Evolutionary conservation across 2,888 invertebrate species (phyloP).

Genomic region (Cremastinae sp.): DNA sequence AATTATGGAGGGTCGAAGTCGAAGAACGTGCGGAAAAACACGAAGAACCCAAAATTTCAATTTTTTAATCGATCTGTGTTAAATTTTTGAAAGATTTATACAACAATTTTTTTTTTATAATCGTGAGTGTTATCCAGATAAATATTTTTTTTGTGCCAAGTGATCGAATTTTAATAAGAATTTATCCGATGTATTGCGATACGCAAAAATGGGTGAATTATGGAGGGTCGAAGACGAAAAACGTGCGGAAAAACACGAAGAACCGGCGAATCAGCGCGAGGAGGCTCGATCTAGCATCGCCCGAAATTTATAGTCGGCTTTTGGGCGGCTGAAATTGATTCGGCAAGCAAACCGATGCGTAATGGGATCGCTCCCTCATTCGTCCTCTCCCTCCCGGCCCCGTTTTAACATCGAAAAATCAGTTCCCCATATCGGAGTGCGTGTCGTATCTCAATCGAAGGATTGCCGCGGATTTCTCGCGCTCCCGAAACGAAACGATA

Average conservation of each 20-base stretch:
- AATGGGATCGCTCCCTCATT: conserved; percentile 67
- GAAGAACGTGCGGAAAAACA: too few relatives aligned
- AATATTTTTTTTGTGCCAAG: too few relatives aligned
- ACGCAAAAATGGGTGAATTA: not conserved
- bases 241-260: conserved; percentile 65
- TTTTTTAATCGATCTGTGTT: too few relatives aligned
- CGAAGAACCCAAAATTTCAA: too few relatives aligned
- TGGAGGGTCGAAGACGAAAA: conserved; percentile 10
- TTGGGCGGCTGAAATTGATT: conserved; percentile 74
- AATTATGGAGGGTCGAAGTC: too few relatives aligned
- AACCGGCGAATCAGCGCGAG: conserved; percentile 70
- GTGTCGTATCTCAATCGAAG: conserved; percentile 61
- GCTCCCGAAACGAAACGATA: conserved; percentile 5
- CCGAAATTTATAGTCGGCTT: conserved; percentile 73
- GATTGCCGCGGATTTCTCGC: conserved; percentile 59
- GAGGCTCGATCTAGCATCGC: conserved; percentile 65
- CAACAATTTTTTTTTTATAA: too few relatives aligned
- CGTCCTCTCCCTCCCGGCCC: conserved; percentile 41
- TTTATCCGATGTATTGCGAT: too few relatives aligned
- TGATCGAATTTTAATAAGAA: not conserved
- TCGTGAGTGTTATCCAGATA: too few relatives aligned
- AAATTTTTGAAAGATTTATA: too few relatives aligned
- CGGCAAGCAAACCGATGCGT: conserved; percentile 74
- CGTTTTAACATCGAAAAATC: conserved; percentile 34
- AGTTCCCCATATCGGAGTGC: conserved; percentile 50